These are phyloP conservation scores for Drosophila nasuta DNA, from an alignment of 1,140 invertebrate genomes.

Conservation along the genomic window DNA sequence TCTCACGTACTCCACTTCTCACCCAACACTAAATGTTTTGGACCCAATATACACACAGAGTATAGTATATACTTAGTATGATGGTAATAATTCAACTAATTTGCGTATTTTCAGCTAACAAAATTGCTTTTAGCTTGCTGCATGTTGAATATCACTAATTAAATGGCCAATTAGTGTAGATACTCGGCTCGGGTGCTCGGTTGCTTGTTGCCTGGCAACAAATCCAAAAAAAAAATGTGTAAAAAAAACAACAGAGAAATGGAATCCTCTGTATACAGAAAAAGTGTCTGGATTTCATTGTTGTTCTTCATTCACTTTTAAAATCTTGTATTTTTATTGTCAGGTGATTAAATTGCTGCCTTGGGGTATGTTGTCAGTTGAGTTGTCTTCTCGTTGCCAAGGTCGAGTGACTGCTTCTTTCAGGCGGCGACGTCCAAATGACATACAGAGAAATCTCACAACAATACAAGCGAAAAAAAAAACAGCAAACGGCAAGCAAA, in stretches of 20 bases:
- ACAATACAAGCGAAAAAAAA: slow-evolving; percentile 15
- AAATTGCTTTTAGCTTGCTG: slow-evolving; percentile 11
- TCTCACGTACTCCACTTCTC: slow-evolving; percentile 27
- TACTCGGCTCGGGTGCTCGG: not conserved
- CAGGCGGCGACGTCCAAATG: slow-evolving; percentile 29
- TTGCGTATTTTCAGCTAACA: slow-evolving; percentile 17
- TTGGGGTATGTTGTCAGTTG: slow-evolving; percentile 45
- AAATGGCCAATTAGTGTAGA: slow-evolving; percentile 41
- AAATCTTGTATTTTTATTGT: slow-evolving; percentile 37
- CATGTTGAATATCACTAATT: slow-evolving; percentile 34
- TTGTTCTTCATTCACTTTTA: slow-evolving; percentile 5
- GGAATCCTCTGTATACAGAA: not conserved
- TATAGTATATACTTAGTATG: not conserved
- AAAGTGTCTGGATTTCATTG: not conserved
- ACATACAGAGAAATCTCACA: slow-evolving; percentile 1
- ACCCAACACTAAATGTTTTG: not conserved
- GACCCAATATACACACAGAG: not conserved
- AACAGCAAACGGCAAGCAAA: not conserved
- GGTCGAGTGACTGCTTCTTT: slow-evolving; percentile 48
- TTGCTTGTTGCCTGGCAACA: slow-evolving; percentile 33
- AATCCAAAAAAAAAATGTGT: slow-evolving; percentile 9
- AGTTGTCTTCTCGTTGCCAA: slow-evolving; percentile 46
- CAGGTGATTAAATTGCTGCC: slow-evolving; percentile 75
- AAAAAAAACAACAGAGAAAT: slow-evolving; percentile 3
- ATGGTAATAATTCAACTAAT: slow-evolving; percentile 15